A percentile compares a stretch with the other conserved stretches of the same genome.
Conservation (phyloP, 2,888 invertebrate genomes). For the Thereva nobilitata region DNA sequence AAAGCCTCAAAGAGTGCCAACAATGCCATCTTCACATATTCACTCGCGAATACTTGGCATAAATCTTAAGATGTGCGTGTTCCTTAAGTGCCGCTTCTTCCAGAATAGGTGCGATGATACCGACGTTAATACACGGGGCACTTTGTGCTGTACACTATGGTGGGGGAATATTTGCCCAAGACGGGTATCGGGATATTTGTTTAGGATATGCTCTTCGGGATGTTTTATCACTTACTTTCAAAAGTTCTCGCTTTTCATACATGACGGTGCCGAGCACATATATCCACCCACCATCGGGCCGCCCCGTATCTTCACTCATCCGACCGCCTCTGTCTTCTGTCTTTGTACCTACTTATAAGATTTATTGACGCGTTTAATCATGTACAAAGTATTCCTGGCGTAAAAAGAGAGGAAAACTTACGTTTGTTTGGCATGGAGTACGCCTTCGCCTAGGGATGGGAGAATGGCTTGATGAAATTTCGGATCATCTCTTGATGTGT, state of each 20-base stretch:
- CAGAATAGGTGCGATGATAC: constrained; percentile 25
- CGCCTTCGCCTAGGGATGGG: too few relatives aligned
- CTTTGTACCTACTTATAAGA: constrained; percentile 26
- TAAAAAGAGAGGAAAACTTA: not conserved
- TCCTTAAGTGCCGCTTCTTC: constrained; percentile 27
- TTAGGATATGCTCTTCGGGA: constrained; percentile 37
- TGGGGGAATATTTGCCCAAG: constrained; percentile 14
- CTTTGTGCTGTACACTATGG: constrained; percentile 2
- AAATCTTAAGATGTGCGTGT: constrained; percentile 35
- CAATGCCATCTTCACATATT: constrained; percentile 33
- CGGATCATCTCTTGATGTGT: too few relatives aligned
- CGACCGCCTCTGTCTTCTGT: not conserved
- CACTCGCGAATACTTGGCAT: constrained; percentile 32
- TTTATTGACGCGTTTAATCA: constrained; percentile 43
- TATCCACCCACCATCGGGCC: not conserved
- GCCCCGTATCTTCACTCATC: too few relatives aligned
- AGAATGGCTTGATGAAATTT: too few relatives aligned
- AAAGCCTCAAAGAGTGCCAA: constrained; percentile 35
- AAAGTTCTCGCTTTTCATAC: constrained; percentile 32
- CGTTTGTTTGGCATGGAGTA: too few relatives aligned
- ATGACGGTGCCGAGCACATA: not conserved
- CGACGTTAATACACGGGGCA: constrained; percentile 17
- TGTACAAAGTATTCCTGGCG: constrained; percentile 28
- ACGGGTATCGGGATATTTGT: constrained; percentile 37
- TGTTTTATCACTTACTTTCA: constrained; percentile 42